These are phyloP conservation scores for Dendroctonus ponderosae DNA, from an alignment of 1,140 invertebrate species.

Conservation along the genomic window DNA sequence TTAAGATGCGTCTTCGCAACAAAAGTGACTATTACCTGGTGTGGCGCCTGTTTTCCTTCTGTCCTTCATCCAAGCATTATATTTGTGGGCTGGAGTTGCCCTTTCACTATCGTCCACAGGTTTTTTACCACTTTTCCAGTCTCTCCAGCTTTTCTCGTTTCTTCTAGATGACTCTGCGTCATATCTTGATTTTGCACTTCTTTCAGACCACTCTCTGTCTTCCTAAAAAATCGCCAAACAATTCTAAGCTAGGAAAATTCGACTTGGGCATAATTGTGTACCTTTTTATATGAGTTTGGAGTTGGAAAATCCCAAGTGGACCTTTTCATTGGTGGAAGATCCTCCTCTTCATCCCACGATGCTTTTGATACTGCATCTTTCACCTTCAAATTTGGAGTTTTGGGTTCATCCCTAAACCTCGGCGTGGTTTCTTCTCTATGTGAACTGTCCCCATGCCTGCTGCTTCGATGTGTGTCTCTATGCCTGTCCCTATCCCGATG, in stretches of 20 bases:
- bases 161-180: conserved; percentile 27
- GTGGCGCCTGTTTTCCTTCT: conserved; percentile 63
- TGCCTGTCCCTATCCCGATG: conserved; percentile 32
- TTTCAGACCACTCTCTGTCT: conserved; percentile 51
- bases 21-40: conserved; percentile 47
- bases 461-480: conserved; percentile 38
- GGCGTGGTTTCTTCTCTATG: conserved; percentile 59
- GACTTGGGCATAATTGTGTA: conserved; percentile 35
- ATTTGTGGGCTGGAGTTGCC: conserved; percentile 84
- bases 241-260: conserved; percentile 2
- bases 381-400: conserved; percentile 67
- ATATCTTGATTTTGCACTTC: conserved; percentile 45
- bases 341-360: conserved; percentile 88
- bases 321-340: conserved; percentile 60
- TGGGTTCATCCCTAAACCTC: conserved; percentile 74
- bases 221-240: conserved; percentile 20
- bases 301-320: conserved; percentile 94
- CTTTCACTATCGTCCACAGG: conserved; percentile 68
- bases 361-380: conserved; percentile 72
- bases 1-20: neutral
- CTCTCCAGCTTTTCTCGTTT: conserved; percentile 32
- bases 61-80: conserved; percentile 75
- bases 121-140: conserved; percentile 26
- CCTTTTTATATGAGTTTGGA: conserved; percentile 60
- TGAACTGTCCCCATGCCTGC: conserved; percentile 49